These are phyloP conservation scores for Gila orcuttii DNA, from an alignment of 2,113 vertebrate species.

Conservation along the genomic window DNA sequence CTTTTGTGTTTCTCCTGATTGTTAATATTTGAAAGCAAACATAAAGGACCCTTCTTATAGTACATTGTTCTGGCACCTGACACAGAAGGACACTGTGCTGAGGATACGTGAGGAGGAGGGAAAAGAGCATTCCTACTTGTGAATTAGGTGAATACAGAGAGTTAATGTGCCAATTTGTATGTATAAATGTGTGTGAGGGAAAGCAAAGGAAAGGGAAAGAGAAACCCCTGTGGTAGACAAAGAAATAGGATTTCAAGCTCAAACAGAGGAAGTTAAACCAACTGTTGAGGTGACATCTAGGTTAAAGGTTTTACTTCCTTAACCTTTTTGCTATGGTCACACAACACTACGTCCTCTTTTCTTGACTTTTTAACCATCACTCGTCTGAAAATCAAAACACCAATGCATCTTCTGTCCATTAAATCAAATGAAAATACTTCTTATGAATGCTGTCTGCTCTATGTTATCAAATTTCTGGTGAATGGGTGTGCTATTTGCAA, in stretches of 20 bases:
- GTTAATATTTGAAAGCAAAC: conserved; percentile 19
- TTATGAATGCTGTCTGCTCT: background rate
- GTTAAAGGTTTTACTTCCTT: background rate
- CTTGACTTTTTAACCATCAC: background rate
- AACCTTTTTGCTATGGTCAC: background rate
- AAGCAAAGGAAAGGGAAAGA: background rate
- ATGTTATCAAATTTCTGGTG: background rate
- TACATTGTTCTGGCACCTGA: conserved; percentile 19
- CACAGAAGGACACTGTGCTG: conserved; percentile 37
- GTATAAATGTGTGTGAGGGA: conserved; percentile 12
- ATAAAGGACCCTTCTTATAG: conserved; percentile 8
- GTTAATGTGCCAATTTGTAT: conserved; percentile 25
- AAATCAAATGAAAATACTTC: background rate
- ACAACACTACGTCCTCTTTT: background rate
- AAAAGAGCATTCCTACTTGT: background rate
- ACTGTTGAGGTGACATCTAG: background rate
- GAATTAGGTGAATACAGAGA: conserved; percentile 22
- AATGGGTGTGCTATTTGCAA: background rate
- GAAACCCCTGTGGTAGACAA: background rate
- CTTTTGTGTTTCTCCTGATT: background rate
- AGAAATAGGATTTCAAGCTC: conserved; percentile 11
- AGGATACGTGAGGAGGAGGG: background rate
- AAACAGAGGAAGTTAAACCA: background rate
- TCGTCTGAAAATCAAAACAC: background rate
- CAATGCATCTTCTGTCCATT: background rate